Base-by-base conservation (phyloP, 64 coral and sea anemone genomes). In the Montipora efflorescens region DNA sequence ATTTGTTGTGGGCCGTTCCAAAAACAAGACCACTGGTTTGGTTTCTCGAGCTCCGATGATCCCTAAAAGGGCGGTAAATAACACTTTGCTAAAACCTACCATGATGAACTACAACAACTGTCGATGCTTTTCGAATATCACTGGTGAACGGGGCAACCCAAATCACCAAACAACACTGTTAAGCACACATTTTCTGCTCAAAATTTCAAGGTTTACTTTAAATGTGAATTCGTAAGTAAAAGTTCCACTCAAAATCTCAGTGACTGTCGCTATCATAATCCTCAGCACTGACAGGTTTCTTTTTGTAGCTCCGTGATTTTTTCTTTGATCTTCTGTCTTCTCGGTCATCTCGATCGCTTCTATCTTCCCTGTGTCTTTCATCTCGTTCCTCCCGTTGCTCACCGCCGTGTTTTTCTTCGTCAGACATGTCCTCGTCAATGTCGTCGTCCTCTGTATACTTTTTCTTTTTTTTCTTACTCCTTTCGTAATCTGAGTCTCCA, bases 301-400 rank as follows among this genome's bases (percentile, higher is more conserved):
- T 99, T 80, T 99, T 99, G 76, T 99, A 99, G 22, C 95, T 94
- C 28, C 98, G 85, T 52, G 84, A 92, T 75, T 96, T 99, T n/a
- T 99, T 95, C 90, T 92, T 95, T 4, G 69, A 68, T 70, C 59
- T 55, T 45, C 83, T 93, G 8, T 80, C 92, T 44, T 93, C 91
- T 9, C 68, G 64, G 3, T 71, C 53, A 20, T 78, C 88, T 51
- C 77, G 49, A 79, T 64, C 53, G 59, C 74, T 79, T 47, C 53
- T 75, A 57, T 67, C 44, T 45, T 77, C 74, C 45, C 75, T 57
- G 68, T 71, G 68, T 14, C 68, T 71, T 23, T 71, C 68, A 71
- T 59, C 74, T 67, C 78, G 78, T 91, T 82, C 55, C 23, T 82
- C 80, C 13, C 59, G 55, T 80, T 59, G 28, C 2, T 67, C 25